A percentile compares a stretch with the other conserved stretches of the same genome.
phyloP scores from a whole-genome alignment of 1,140 invertebrate genomes.

The Heliconius nattereri region DNA sequence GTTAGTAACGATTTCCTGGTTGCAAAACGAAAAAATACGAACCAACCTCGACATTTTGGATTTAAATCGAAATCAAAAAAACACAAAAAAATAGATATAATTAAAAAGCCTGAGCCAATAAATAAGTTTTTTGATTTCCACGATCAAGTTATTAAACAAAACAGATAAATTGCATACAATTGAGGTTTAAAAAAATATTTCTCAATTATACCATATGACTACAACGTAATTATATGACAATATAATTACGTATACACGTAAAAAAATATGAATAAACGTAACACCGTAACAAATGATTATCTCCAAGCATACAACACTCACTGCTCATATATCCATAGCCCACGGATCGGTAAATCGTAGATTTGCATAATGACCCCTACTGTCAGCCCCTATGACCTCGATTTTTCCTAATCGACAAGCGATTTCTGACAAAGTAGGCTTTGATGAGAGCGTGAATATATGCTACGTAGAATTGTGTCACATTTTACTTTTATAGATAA shows the following conservation, averaged over 20 bases:
- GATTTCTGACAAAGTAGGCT: slow-evolving; percentile 37
- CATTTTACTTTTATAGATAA: slow-evolving; percentile 30
- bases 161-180: too few species aligned
- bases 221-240: too few species aligned
- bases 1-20: background rate
- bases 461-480: slow-evolving; percentile 3
- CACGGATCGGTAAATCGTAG: slow-evolving; percentile 34
- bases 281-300: background rate
- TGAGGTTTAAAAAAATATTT: too few species aligned
- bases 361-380: slow-evolving; percentile 48
- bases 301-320: background rate
- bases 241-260: background rate
- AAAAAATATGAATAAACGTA: background rate
- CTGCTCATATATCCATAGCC: slow-evolving; percentile 30
- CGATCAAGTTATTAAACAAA: too few species aligned
- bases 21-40: background rate
- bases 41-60: background rate
- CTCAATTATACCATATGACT: too few species aligned
- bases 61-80: background rate
- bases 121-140: too few species aligned
- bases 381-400: slow-evolving; percentile 43
- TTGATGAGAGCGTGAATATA: slow-evolving; percentile 22
- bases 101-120: background rate
- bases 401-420: slow-evolving; percentile 44
- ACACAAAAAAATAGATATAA: background rate